phyloP scores from a whole-genome alignment of 2,113 vertebrate species.

The Emydura subglobosa region DNA sequence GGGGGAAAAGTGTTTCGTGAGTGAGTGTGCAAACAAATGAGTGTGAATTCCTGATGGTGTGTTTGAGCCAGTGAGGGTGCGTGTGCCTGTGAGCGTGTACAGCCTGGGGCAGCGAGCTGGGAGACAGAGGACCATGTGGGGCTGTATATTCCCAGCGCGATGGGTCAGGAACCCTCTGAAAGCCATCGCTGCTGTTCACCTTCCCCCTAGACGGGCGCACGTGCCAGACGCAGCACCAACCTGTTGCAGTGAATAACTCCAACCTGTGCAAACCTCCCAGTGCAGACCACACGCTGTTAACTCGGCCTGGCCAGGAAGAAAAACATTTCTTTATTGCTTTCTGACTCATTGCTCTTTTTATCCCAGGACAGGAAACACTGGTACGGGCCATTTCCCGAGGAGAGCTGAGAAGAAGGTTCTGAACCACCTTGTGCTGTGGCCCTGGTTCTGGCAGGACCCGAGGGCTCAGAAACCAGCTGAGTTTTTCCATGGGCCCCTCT shows the following conservation, averaged over 20 bases:
- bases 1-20: neutral
- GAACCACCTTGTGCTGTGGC: neutral
- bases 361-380: neutral
- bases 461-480: neutral
- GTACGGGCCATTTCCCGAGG: neutral
- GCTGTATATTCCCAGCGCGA: neutral
- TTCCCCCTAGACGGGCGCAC: neutral
- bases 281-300: neutral
- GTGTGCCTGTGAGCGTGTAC: neutral
- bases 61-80: neutral
- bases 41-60: neutral
- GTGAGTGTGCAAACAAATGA: neutral
- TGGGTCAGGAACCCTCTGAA: neutral
- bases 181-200: neutral
- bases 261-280: neutral
- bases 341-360: neutral
- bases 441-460: neutral
- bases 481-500: neutral
- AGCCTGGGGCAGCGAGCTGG: neutral
- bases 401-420: neutral
- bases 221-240: neutral
- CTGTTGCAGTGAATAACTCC: neutral
- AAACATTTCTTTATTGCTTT: neutral
- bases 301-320: neutral
- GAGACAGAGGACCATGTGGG: neutral